Base-by-base conservation (phyloP, 1,140 invertebrate genomes). In the Nixonia krombeini region DNA sequence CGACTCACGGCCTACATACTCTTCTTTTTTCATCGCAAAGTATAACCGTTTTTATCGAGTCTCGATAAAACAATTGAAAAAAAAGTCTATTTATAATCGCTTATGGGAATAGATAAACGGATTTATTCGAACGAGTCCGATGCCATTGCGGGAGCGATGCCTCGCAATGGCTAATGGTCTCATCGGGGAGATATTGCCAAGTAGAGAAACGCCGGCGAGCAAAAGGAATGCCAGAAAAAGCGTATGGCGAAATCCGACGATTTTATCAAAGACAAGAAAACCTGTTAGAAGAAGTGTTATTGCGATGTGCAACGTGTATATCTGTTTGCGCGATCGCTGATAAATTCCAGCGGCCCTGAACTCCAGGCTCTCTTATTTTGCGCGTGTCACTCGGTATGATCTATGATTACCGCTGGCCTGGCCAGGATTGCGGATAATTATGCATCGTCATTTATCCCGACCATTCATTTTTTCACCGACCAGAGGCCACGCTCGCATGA, bases 201-300 rank as follows among this genome's bases (percentile, higher is more conserved):
- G 35, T 29, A 44, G 29, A 18, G 46, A 50, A 8, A 28, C 31
- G 26, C 12, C 49, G 47, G 4, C 21, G 26, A 57, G 53, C 42
- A 53, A 67, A 56, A 42, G 37, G 46, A 50, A 50, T 35, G 46
- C 40, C 25, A 50, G 70, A 74, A 74, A 74, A 73, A 65, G 72
- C 38, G 59, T 62, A 74, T 74, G 52, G 51, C 58, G 65, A 75
- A 65, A 58, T 55, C 41, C 61, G 69, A 75, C 56, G 75, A 77
- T 77, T 77, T 77, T 77, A 77, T 77, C 75, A 73, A 72, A 70
- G 49, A 63, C 50, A 73, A 67, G 70, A 55, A 73, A 78, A 78
- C 75, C 72, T 78, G 75, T 76, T 78, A 73, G 74, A 76, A 77
- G 75, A 76, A 78, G 75, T 72, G 73, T 76, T 78, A 76, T 75